Evolutionary conservation across 1,140 invertebrate genomes (phyloP).

Genomic region (Zaprionus nigranus): DNA sequence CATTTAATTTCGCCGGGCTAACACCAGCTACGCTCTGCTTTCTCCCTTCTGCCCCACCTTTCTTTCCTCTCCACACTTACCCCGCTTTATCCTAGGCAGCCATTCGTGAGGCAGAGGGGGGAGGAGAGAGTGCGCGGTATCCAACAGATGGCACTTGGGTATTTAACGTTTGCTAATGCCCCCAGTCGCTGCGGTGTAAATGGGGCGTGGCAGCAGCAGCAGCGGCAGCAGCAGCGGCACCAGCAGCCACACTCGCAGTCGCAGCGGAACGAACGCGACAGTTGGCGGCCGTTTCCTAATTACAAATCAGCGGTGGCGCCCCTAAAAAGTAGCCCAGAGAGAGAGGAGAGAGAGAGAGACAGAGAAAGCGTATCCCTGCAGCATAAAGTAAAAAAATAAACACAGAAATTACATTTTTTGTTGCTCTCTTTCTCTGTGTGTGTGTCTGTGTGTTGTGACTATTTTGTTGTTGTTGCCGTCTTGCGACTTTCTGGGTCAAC

Average conservation of each 20-base stretch:
- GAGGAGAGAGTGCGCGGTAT: not conserved
- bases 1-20: constrained; percentile 69
- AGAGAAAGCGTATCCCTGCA: constrained; percentile 23
- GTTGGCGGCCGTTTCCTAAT: constrained; percentile 84
- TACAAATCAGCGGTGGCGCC: constrained; percentile 77
- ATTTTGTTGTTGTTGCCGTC: constrained; percentile 60
- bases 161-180: constrained; percentile 82
- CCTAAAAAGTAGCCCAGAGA: constrained; percentile 37
- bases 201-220: constrained; percentile 62
- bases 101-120: not conserved
- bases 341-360: not conserved
- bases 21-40: constrained; percentile 28
- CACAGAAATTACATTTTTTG: constrained; percentile 67
- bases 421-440: constrained; percentile 22
- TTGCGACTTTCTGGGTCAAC: constrained; percentile 78
- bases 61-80: not conserved
- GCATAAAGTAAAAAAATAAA: constrained; percentile 42
- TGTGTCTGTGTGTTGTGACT: constrained; percentile 32
- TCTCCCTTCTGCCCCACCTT: not conserved
- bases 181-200: constrained; percentile 68
- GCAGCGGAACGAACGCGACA: constrained; percentile 71
- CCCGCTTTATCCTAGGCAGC: not conserved
- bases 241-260: not conserved
- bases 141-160: constrained; percentile 75
- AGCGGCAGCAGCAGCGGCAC: constrained; percentile 1